A percentile compares a stretch with the other conserved stretches of the same genome.
Conservation (phyloP, 2,888 invertebrate genomes). For the Aphodius sticticus region DNA sequence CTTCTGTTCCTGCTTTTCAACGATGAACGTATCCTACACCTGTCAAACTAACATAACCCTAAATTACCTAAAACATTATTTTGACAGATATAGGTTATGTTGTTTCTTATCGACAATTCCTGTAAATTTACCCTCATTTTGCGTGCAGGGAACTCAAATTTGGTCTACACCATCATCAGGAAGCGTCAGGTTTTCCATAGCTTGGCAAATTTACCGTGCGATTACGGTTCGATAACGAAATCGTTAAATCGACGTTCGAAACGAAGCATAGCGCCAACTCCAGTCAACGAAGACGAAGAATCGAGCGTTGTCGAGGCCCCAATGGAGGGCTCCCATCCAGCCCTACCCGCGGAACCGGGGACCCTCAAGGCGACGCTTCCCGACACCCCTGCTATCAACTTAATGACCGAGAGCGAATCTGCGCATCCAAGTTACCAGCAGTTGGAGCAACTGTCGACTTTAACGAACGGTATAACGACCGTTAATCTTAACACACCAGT, state of each 20-base stretch:
- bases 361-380: slow-evolving; percentile 90
- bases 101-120: background rate
- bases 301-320: slow-evolving; percentile 72
- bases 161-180: slow-evolving; percentile 98
- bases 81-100: background rate
- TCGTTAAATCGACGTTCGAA: slow-evolving; percentile 69
- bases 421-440: slow-evolving; percentile 74
- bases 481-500: slow-evolving; percentile 52
- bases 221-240: slow-evolving; percentile 87
- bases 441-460: slow-evolving; percentile 49
- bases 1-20: background rate
- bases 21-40: background rate
- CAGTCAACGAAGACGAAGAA: slow-evolving; percentile 24
- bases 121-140: slow-evolving; percentile 41
- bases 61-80: background rate
- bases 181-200: slow-evolving; percentile 98
- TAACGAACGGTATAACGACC: slow-evolving; percentile 56
- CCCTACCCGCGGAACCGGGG: slow-evolving; percentile 89
- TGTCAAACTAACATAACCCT: background rate
- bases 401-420: slow-evolving; percentile 94
- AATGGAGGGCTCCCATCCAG: slow-evolving; percentile 86
- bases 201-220: slow-evolving; percentile 95
- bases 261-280: slow-evolving; percentile 43
- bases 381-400: slow-evolving; percentile 89
- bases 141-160: slow-evolving; percentile 88